phyloP scores from a whole-genome alignment of 1,140 invertebrate genomes.

The Polyergus mexicanus region DNA sequence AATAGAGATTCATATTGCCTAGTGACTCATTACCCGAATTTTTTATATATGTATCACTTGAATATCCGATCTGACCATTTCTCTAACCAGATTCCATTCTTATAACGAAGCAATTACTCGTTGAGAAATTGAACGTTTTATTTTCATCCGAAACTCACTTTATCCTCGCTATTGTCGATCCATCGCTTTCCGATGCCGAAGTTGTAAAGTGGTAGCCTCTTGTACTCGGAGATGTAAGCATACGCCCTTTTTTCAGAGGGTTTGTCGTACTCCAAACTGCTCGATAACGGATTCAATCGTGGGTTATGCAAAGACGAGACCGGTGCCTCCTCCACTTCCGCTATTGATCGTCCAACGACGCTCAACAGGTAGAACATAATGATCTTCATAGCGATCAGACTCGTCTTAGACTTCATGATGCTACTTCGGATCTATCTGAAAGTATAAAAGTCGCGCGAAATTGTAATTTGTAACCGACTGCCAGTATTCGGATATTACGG shows the following conservation, averaged over 20 bases:
- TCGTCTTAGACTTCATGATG: constrained; percentile 41
- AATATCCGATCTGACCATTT: neutral
- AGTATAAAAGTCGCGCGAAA: neutral
- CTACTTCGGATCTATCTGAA: constrained; percentile 20
- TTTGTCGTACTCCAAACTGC: constrained; percentile 47
- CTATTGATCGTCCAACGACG: constrained; percentile 66
- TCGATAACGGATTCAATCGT: constrained; percentile 44
- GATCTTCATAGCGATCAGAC: constrained; percentile 58
- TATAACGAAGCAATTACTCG: neutral
- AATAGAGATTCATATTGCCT: neutral
- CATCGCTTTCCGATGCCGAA: constrained; percentile 90
- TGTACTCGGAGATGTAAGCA: constrained; percentile 89
- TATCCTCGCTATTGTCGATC: constrained; percentile 69
- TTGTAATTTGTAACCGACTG: constrained; percentile 1
- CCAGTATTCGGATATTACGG: neutral
- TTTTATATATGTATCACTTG: neutral
- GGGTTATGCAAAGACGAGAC: constrained; percentile 59
- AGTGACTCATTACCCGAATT: neutral
- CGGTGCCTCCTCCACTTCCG: constrained; percentile 73
- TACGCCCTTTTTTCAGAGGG: constrained; percentile 87
- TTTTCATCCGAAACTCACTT: constrained; percentile 47
- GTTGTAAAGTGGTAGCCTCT: constrained; percentile 89
- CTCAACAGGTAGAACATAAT: constrained; percentile 74
- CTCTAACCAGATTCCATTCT: neutral
- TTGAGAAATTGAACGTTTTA: neutral